Evolutionary conservation across 2,113 vertebrate species (phyloP).

Genomic region (Rafetus swinhoei): DNA sequence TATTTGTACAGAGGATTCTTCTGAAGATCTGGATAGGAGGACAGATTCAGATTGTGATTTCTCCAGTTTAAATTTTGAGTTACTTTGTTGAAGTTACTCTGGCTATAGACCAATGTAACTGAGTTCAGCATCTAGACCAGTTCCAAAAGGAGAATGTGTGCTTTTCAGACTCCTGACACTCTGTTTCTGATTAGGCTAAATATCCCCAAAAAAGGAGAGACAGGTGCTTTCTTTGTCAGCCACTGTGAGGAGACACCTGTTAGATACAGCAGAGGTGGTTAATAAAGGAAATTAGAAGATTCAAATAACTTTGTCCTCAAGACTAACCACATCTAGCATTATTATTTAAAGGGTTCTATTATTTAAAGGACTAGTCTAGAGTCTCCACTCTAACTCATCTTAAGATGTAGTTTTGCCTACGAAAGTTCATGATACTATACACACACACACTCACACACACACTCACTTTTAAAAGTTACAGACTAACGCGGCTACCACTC

Average conservation of each 20-base stretch:
- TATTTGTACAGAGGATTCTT: not conserved
- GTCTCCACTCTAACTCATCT: too few species aligned
- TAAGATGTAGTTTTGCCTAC: too few species aligned
- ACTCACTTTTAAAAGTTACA: too few species aligned
- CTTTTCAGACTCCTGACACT: not conserved
- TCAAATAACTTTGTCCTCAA: not conserved
- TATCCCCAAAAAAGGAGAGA: not conserved
- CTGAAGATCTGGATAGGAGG: not conserved
- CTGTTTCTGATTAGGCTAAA: not conserved
- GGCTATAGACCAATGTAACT: rapidly evolving
- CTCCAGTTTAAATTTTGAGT: not conserved
- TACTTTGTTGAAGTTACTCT: not conserved
- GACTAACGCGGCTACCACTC: too few species aligned
- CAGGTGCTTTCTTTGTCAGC: not conserved
- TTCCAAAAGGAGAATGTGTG: not conserved
- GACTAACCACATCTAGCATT: not conserved
- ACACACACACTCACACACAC: too few species aligned
- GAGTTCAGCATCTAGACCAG: rapidly evolving
- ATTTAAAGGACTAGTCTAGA: too few species aligned
- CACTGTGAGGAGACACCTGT: not conserved
- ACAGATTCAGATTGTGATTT: not conserved
- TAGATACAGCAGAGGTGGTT: not conserved
- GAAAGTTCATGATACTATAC: too few species aligned
- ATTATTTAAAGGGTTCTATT: not conserved
- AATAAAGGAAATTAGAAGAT: not conserved